Base-by-base conservation (phyloP, 2,113 vertebrate genomes). In the Festucalex cinctus region DNA sequence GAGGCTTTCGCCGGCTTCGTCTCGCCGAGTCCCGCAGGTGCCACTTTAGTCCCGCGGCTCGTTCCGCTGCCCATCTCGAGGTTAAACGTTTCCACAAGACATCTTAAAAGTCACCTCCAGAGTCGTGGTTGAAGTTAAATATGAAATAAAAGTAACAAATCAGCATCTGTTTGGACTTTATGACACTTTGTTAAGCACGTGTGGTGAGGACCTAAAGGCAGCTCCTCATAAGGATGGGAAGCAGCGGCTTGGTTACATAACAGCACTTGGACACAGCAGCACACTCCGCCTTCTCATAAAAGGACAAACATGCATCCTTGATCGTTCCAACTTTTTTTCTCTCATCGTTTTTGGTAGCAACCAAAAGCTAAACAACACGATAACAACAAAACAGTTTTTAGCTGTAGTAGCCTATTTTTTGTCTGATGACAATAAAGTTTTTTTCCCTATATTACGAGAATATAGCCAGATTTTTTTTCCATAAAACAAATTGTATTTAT, bases 41-140 rank as follows among this genome's bases (percentile, higher is more conserved):
- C 84, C 10, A 92, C 86, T 74, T 70, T 93, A 66, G 89, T 92
- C 26, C 85, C 80, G 63, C 88, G 77, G 80, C 92, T 92, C 16
- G 83, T 80, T 0, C 85, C 83, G 68, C 78, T 88, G 48, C 92
- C 92, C 92, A 92, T 93, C 57, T 66, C 77, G 28, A 24, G 6
- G 22, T 26, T 24, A 62, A 62, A 22, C 58, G 3, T 3, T 8
- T 5, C 1, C 20, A 9, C 7, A 17, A 41, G n/a, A 6, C 37
- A 43, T 62, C 8, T 62, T 43, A 62, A 67, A 32, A 53, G 28
- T 51, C 58, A 26, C 69, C 22, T 10, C 28, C 32, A 26, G 51
- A 26, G 56, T 16, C 24, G 5, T 26, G 19, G 24, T 51, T n/a
- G 36, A 36, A 71, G 77, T 84, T 71, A 74, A 84, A 75, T 54